These are phyloP conservation scores for Mirza zaza DNA, from an alignment of 2,113 vertebrate species.

Conservation along the genomic window DNA sequence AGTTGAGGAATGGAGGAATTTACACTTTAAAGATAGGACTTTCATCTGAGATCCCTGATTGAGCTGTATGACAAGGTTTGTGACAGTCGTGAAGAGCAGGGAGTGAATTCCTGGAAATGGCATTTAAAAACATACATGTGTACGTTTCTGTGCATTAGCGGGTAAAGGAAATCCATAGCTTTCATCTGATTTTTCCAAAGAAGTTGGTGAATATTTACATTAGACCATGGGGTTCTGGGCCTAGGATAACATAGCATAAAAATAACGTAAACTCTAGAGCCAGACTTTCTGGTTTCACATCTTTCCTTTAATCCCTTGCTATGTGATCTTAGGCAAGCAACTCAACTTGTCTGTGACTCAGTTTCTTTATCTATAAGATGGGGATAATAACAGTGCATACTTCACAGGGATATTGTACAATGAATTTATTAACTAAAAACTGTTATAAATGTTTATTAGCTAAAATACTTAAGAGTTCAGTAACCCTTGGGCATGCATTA, in stretches of 20 bases:
- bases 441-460: background rate
- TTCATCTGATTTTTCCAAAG: slow-evolving; percentile 9
- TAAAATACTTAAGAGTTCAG: background rate
- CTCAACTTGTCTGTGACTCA: background rate
- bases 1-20: background rate
- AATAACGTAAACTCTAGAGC: background rate
- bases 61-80: background rate
- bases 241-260: background rate
- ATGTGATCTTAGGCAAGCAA: background rate
- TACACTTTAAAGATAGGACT: slow-evolving; percentile 14
- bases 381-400: background rate
- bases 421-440: slow-evolving; percentile 8
- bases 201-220: background rate
- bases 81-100: background rate
- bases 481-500: background rate
- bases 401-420: background rate
- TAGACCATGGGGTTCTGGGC: background rate
- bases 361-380: background rate
- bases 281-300: background rate
- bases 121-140: background rate
- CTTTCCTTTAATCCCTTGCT: background rate
- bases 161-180: background rate
- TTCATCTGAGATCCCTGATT: background rate
- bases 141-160: background rate
- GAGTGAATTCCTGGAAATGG: background rate